A percentile compares a stretch with the other conserved stretches of the same genome.
Conservation (phyloP, 2,797 vertebrate species). For the Trematomus bernacchii region DNA sequence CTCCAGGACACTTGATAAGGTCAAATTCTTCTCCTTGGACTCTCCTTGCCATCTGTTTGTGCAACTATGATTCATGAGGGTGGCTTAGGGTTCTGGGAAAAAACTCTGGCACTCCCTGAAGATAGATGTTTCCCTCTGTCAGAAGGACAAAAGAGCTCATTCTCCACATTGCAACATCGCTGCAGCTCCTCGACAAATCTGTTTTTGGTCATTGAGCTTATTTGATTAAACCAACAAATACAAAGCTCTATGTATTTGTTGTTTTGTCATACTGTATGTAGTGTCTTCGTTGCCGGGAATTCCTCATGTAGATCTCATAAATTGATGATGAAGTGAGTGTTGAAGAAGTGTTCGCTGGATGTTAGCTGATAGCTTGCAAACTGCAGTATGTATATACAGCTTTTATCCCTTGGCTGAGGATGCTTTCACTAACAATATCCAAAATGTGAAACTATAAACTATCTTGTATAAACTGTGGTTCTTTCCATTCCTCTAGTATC, state of each 20-base stretch:
- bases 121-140: slow-evolving; percentile 73
- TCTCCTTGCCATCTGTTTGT: slow-evolving; percentile 55
- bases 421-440: slow-evolving; percentile 33
- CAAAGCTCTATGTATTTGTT: slow-evolving; percentile 58
- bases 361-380: slow-evolving; percentile 51
- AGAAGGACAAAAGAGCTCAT: slow-evolving; percentile 72
- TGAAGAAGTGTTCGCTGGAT: slow-evolving; percentile 46
- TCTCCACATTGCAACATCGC: slow-evolving; percentile 72
- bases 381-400: slow-evolving; percentile 48
- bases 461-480: slow-evolving; percentile 46
- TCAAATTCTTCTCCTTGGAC: slow-evolving; percentile 52
- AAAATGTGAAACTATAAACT: slow-evolving; percentile 50
- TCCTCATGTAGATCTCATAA: slow-evolving; percentile 50
- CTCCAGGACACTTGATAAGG: slow-evolving; percentile 47
- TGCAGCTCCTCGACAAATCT: slow-evolving; percentile 60
- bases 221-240: slow-evolving; percentile 72
- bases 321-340: slow-evolving; percentile 50
- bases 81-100: slow-evolving; percentile 73
- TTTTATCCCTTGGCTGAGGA: slow-evolving; percentile 48
- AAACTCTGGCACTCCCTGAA: slow-evolving; percentile 72
- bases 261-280: slow-evolving; percentile 51
- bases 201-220: slow-evolving; percentile 63
- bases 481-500: slow-evolving; percentile 82
- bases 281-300: slow-evolving; percentile 50
- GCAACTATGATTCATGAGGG: slow-evolving; percentile 67